Conservation (phyloP, 2,888 invertebrate genomes). For the Caenorhabditis sp. region DNA sequence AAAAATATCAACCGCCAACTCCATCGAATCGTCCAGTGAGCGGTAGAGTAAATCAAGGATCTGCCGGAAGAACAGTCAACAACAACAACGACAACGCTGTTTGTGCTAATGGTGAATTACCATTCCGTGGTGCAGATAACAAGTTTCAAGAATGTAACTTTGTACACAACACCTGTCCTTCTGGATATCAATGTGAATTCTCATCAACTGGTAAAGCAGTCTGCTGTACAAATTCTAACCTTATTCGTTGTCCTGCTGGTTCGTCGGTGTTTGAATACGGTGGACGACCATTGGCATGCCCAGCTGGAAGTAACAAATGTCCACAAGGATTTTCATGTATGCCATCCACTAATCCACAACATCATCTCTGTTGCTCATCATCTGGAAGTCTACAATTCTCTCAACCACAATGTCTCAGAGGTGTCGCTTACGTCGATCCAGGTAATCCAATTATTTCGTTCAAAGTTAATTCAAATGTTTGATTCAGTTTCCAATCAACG, state of each 20-base stretch:
- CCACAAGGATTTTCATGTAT: slow-evolving; percentile 61
- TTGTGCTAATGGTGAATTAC: slow-evolving; percentile 47
- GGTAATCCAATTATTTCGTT: slow-evolving; percentile 17
- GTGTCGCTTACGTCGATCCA: slow-evolving; percentile 65
- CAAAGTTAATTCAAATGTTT: not conserved
- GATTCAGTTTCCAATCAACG: slow-evolving; percentile 31
- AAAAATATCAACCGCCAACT: slow-evolving; percentile 46
- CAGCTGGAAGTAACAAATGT: slow-evolving; percentile 61
- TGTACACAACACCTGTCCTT: slow-evolving; percentile 67
- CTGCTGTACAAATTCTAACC: slow-evolving; percentile 51
- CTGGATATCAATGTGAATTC: slow-evolving; percentile 65
- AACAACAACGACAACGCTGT: slow-evolving; percentile 29
- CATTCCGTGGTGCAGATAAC: slow-evolving; percentile 37
- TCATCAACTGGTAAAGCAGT: slow-evolving; percentile 57
- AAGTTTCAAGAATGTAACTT: slow-evolving; percentile 62
- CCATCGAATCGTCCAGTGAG: slow-evolving; percentile 20
- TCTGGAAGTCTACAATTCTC: slow-evolving; percentile 17
- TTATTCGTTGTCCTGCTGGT: slow-evolving; percentile 61
- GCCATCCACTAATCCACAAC: slow-evolving; percentile 58
- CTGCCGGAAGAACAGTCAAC: slow-evolving; percentile 15
- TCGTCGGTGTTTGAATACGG: slow-evolving; percentile 64
- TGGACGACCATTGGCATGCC: slow-evolving; percentile 68
- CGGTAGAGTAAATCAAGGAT: slow-evolving; percentile 37
- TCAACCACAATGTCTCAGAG: slow-evolving; percentile 63
- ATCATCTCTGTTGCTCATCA: slow-evolving; percentile 67